A percentile compares a stretch with the other conserved stretches of the same genome.
Evolutionary conservation across 2,888 invertebrate genomes (phyloP).

Genomic region (Taphrorychus bicolor): DNA sequence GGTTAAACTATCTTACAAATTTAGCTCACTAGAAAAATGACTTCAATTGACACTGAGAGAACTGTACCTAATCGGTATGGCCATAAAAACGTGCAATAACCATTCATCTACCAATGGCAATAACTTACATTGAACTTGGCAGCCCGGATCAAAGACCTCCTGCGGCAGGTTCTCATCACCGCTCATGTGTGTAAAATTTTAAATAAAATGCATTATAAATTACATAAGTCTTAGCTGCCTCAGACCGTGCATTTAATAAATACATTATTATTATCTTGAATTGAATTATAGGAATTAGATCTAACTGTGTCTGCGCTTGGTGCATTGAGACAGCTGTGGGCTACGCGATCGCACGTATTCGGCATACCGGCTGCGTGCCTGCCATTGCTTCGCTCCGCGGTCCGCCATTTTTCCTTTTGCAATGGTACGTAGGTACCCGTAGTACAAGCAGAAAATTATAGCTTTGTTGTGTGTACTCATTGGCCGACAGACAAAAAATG

Average conservation of each 20-base stretch:
- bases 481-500: constrained; percentile 7
- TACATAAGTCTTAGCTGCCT: constrained; percentile 33
- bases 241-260: constrained; percentile 37
- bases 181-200: constrained; percentile 41
- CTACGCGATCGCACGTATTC: constrained; percentile 37
- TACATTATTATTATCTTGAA: constrained; percentile 38
- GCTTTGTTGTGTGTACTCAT: constrained; percentile 10
- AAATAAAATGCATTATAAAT: constrained; percentile 39
- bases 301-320: constrained; percentile 34
- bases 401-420: constrained; percentile 35
- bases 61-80: constrained; percentile 17
- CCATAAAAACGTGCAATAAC: constrained; percentile 34
- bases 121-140: constrained; percentile 40
- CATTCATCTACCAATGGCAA: constrained; percentile 40
- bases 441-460: constrained; percentile 36
- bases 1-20: no score
- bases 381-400: constrained; percentile 27
- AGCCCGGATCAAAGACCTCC: constrained; percentile 40
- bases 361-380: constrained; percentile 24
- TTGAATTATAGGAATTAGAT: constrained; percentile 40
- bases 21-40: neutral
- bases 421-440: neutral
- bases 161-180: constrained; percentile 36
- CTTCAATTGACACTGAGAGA: neutral
- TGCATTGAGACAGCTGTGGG: constrained; percentile 35